Evolutionary conservation across 2,888 invertebrate species (phyloP), one percentile per base, ranked within the genome.

Genomic region (Branchipolynoe longqiensis): DNA sequence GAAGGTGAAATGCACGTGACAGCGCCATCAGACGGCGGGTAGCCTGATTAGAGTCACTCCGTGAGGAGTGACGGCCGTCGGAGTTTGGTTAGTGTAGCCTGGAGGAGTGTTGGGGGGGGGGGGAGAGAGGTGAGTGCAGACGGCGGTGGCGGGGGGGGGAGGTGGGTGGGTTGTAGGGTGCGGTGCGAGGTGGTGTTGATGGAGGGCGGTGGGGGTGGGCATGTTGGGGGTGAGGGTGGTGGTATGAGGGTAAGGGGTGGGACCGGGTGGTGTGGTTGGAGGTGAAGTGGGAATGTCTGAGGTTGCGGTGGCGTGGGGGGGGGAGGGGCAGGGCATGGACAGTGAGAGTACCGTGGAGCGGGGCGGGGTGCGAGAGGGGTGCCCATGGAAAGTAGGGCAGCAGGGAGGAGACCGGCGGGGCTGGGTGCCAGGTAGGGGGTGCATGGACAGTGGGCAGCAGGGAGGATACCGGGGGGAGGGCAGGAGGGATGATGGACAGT

Each of bases 361-460:
- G 62, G 62, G n/a, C 14, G 8, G 62, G 62, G 62, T 12, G 62
- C 18, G 8, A 54, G 22, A 22, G 54, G 54, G 14, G 54, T 18
- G 54, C 22, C 54, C 14, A 54, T 18, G 14, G 22, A 22, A 54
- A 54, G 54, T 18, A 14, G 54, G 54, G 14, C 54, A 54, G 54
- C 38, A 14, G 62, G 62, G n/a, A 25, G 62, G 25, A 28, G n/a
- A 25, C 6, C 8, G 31, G 31, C n/a, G 25, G 62, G 62, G n/a
- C 14, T 62, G 62, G 62, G 62, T 12, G 62, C 18, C 18, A 6
- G 62, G n/a, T 12, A 25, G 62, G 62, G 62, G n/a, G 8, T 12
- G 48, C 40, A n/a, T 31, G 41, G 78, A n/a, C 69, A 38, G 69
- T 33, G 69, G 69, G 69, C 22, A 54, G 22, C 14, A 22, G 54